phyloP scores from a whole-genome alignment of 2,888 invertebrate species.

The Cantharis flavilabris region DNA sequence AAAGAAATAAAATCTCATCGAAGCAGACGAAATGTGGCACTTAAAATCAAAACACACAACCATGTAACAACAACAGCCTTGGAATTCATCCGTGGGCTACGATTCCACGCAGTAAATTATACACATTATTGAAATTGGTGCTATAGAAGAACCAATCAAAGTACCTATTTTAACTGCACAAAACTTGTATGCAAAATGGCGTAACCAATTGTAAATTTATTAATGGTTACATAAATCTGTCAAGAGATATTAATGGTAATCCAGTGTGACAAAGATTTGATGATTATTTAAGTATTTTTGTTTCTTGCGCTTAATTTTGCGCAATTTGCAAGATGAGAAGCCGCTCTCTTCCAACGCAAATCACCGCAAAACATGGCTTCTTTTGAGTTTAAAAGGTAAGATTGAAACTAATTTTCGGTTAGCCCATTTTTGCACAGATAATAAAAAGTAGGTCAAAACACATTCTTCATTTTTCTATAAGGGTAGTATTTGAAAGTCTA shows the following conservation, averaged over 20 bases:
- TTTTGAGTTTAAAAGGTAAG: not conserved
- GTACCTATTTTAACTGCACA: conserved; percentile 19
- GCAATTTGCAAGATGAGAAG: not conserved
- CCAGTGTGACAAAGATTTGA: not conserved
- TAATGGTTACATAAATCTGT: not conserved
- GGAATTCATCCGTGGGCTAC: conserved; percentile 32
- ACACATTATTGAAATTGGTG: conserved; percentile 39
- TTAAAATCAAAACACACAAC: conserved; percentile 21
- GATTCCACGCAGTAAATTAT: conserved; percentile 37
- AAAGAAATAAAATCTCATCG: conserved; percentile 2
- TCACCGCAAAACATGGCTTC: not conserved
- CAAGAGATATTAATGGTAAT: not conserved
- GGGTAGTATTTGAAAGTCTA: not conserved
- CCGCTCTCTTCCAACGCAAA: not conserved
- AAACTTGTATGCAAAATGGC: conserved; percentile 36
- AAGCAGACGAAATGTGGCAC: conserved; percentile 7
- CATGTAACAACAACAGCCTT: conserved; percentile 21
- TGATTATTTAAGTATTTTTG: not conserved
- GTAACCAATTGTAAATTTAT: conserved; percentile 8
- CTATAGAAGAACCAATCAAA: conserved; percentile 36
- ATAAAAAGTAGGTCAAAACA: not conserved
- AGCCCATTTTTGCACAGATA: not conserved
- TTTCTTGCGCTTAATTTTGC: not conserved
- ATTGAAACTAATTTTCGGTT: not conserved
- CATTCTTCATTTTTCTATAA: not conserved